A percentile compares a stretch with the other conserved stretches of the same genome.
Evolutionary conservation across 2,888 invertebrate species (phyloP).

Genomic region (Ectobius pallidus): DNA sequence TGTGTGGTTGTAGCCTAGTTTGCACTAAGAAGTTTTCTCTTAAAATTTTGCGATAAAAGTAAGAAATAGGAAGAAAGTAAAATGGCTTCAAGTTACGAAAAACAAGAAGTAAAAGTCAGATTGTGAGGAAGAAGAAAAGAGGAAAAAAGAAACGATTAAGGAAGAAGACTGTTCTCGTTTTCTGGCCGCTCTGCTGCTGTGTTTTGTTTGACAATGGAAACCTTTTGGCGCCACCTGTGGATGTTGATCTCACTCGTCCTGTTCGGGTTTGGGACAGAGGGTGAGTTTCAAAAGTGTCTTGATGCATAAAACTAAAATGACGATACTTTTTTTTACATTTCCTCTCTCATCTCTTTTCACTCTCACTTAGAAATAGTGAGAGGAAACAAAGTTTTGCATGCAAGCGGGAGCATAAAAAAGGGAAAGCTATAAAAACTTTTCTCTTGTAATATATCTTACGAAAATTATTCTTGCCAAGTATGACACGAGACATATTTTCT

Average conservation of each 20-base stretch:
- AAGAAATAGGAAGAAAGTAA: too few species aligned
- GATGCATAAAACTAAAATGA: constrained; percentile 10
- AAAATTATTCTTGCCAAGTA: not conserved
- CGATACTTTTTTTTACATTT: not conserved
- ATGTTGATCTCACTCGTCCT: constrained; percentile 25
- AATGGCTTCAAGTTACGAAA: not conserved
- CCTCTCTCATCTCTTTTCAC: too few species aligned
- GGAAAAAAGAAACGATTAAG: not conserved
- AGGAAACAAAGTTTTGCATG: constrained; percentile 4
- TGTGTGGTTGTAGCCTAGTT: too few species aligned
- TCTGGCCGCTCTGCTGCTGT: not conserved
- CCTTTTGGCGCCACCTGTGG: constrained; percentile 34
- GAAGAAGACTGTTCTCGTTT: not conserved
- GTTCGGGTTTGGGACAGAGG: constrained; percentile 26
- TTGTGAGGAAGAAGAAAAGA: constrained; percentile 6
- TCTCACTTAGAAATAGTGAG: too few species aligned
- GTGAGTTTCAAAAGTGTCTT: constrained; percentile 21
- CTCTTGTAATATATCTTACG: not conserved
- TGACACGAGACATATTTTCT: too few species aligned
- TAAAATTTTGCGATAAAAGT: too few species aligned
- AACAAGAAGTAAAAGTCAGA: not conserved
- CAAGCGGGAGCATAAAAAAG: not conserved
- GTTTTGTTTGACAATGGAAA: constrained; percentile 28
- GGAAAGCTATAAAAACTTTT: not conserved
- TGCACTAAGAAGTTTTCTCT: too few species aligned